Conservation (phyloP, 1,140 invertebrate genomes). For the Drosophila orosa region DNA sequence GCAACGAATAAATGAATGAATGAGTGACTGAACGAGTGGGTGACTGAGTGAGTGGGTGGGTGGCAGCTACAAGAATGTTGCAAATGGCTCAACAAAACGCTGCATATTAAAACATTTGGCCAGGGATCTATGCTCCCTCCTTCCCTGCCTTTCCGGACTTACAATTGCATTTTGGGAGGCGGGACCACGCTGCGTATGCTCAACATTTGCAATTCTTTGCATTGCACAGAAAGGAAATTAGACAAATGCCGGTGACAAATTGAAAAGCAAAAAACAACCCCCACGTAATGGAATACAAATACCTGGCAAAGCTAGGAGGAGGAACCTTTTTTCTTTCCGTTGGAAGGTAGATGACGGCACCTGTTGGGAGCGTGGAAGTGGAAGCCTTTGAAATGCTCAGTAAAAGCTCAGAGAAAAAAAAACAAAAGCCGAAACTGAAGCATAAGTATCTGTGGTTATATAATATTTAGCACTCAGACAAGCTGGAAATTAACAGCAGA, state of each 20-base stretch:
- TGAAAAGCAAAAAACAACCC: constrained; percentile 47
- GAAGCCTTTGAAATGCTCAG: constrained; percentile 50
- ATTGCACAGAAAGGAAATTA: constrained; percentile 68
- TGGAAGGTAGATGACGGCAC: constrained; percentile 1
- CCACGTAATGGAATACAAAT: constrained; percentile 73
- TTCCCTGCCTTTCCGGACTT: constrained; percentile 2
- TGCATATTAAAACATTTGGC: constrained; percentile 76
- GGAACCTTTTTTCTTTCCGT: background rate
- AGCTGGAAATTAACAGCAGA: constrained; percentile 5
- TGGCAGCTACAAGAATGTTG: constrained; percentile 68
- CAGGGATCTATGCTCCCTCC: background rate
- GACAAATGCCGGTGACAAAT: constrained; percentile 62
- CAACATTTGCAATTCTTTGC: constrained; percentile 75
- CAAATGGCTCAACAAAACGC: constrained; percentile 63
- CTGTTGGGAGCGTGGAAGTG: constrained; percentile 22
- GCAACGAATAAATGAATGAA: constrained; percentile 72
- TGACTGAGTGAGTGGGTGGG: constrained; percentile 27
- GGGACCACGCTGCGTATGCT: constrained; percentile 62
- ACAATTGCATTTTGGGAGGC: constrained; percentile 36
- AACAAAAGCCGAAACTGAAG: constrained; percentile 13
- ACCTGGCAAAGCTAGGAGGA: constrained; percentile 20
- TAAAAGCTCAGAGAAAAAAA: constrained; percentile 3
- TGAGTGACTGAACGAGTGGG: constrained; percentile 56
- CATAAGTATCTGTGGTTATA: constrained; percentile 17
- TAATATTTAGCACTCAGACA: constrained; percentile 21